phyloP scores from a whole-genome alignment of 2,888 invertebrate genomes.

The Lasioglossum morio region DNA sequence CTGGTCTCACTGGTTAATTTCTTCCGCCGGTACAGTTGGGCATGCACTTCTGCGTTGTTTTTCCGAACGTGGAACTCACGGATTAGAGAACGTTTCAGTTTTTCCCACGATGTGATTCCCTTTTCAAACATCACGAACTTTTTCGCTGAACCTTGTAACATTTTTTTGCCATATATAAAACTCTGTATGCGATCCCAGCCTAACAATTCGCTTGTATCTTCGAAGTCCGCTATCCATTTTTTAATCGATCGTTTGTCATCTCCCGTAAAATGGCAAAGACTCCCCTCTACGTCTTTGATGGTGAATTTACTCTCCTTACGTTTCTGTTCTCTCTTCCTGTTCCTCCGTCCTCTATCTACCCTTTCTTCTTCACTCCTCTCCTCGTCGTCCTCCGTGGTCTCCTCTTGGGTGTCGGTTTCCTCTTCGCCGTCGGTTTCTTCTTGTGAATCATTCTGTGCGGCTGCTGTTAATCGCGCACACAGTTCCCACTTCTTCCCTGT shows the following conservation, averaged over 20 bases:
- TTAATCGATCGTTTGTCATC: conserved; percentile 41
- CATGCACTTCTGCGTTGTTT: conserved; percentile 10
- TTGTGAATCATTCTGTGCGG: background rate
- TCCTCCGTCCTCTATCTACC: background rate
- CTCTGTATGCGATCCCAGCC: conserved; percentile 60
- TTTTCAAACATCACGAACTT: conserved; percentile 48
- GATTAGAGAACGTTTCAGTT: background rate
- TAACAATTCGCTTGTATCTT: conserved; percentile 54
- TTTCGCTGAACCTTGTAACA: conserved; percentile 60
- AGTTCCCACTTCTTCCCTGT: background rate
- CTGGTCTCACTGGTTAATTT: background rate
- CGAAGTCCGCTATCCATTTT: conserved; percentile 64
- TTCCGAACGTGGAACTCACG: conserved; percentile 17
- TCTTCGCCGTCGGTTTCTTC: background rate
- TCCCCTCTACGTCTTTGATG: conserved; percentile 56
- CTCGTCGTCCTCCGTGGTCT: background rate
- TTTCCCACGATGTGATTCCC: conserved; percentile 18
- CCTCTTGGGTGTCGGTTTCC: background rate
- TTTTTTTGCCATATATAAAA: conserved; percentile 55
- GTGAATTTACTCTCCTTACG: conserved; percentile 13
- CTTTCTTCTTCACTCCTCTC: background rate
- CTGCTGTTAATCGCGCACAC: background rate
- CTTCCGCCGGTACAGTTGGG: background rate
- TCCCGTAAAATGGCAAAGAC: conserved; percentile 54
- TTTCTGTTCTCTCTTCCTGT: background rate